Evolutionary conservation across 2,113 vertebrate species (phyloP), one percentile per base, ranked within the genome.

Genomic region (Tringa solitaria): DNA sequence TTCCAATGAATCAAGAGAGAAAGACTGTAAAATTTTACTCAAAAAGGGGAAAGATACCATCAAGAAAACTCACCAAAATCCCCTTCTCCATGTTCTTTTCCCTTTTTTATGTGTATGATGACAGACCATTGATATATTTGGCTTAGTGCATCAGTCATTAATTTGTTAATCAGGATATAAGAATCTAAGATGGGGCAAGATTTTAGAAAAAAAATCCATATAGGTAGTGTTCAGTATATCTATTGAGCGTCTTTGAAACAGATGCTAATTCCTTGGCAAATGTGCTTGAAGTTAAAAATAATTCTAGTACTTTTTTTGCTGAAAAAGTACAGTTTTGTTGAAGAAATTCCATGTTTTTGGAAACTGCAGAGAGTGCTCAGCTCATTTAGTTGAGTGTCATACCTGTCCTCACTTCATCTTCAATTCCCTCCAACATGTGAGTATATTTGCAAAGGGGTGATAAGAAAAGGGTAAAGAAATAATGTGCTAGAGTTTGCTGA

Each of bases 361-460:
- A 63, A 61, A 21, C 28, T 56, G 23, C 59, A 56, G 18, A 39
- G 28, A 69, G 27, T 26, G 43, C 73, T 80, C 61, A 56, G 24
- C n/a, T 35, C 1, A 2, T n/a, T 75, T 76, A 54, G 39, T 60
- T 60, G 60, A 65, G 7, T 2, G 7, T 90, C n/a, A 0, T 6
- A 26, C 56, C 20, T 79, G 2, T 83, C 69, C 26, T 59, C 2
- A 2, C 13, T 63, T 79, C 22, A 53, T 59, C 26, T 64, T 32
- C 4, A 6, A 0, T 69, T 75, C 18, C 4, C 5, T 60, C 23
- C 70, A 56, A 50, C 8, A 4, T 73, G 41, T 1, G 7, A 54
- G 8, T 64, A 19, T 50, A 57, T 9, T 54, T 75, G 60, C 56
- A 76, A 60, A 87, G 24, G 3, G 3, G 2, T 84, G 9, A 33